Evolutionary conservation across 2,888 invertebrate genomes (phyloP).

Genomic region (Graphium colonna): DNA sequence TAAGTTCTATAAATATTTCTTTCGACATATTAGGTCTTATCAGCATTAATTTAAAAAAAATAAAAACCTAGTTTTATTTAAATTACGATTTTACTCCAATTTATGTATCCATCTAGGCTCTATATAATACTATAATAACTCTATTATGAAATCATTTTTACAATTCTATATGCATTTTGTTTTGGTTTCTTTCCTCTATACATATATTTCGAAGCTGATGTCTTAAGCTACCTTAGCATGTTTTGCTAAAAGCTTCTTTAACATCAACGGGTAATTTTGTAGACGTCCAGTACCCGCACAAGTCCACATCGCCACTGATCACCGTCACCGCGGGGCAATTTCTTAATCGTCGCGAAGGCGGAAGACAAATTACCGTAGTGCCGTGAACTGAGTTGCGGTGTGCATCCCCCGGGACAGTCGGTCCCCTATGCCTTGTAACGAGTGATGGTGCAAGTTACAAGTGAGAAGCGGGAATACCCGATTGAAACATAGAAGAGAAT

Average conservation of each 20-base stretch:
- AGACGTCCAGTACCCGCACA: slow-evolving; percentile 20
- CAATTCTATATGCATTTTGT: no score
- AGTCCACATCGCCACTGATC: slow-evolving; percentile 32
- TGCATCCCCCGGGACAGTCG: slow-evolving; percentile 46
- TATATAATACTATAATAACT: no score
- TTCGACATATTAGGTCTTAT: no score
- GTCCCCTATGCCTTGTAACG: slow-evolving; percentile 43
- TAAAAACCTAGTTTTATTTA: no score
- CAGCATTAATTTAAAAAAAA: no score
- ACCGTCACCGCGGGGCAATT: slow-evolving; percentile 41
- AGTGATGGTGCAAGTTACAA: slow-evolving; percentile 30
- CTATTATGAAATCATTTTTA: no score
- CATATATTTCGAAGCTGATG: background rate
- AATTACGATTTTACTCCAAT: no score
- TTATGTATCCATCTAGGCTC: no score
- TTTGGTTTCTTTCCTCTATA: background rate
- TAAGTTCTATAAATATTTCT: no score
- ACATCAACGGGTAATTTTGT: slow-evolving; percentile 53
- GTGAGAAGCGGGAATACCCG: no score
- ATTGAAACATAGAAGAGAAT: no score
- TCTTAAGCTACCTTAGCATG: no score
- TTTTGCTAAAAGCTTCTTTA: slow-evolving; percentile 7
- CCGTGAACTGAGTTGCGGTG: slow-evolving; percentile 57
- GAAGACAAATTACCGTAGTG: slow-evolving; percentile 67
- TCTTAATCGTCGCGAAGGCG: slow-evolving; percentile 63